Conservation (phyloP, 2,113 vertebrate species). For the Rynchops niger region DNA sequence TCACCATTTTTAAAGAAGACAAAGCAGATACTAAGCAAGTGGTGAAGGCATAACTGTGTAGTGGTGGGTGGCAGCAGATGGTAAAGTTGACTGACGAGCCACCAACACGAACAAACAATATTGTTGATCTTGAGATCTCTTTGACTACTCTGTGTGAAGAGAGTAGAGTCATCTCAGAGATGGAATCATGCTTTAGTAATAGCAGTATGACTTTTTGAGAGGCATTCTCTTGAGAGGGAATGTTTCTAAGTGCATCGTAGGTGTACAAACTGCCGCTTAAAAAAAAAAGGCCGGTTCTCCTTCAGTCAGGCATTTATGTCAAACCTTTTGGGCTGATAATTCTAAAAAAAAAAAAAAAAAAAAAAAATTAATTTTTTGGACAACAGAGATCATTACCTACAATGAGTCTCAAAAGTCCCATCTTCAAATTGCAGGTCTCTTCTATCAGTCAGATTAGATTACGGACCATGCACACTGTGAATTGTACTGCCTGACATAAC, state of each 20-base stretch:
- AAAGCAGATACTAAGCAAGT: neutral
- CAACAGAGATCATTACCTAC: neutral
- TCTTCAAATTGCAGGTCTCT: neutral
- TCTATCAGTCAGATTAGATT: neutral
- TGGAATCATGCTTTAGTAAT: neutral
- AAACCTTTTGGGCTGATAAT: neutral
- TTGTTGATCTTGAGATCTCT: neutral
- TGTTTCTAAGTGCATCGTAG: neutral
- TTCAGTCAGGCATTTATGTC: neutral
- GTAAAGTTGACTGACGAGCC: neutral
- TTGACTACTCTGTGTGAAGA: neutral
- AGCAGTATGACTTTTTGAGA: neutral
- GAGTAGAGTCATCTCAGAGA: neutral
- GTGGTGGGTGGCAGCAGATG: neutral
- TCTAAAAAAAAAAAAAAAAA: neutral
- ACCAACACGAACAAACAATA: neutral
- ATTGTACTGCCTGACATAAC: neutral
- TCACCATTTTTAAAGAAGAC: neutral
- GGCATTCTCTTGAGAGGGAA: neutral
- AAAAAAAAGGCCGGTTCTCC: no score
- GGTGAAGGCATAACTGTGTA: neutral
- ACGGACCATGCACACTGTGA: neutral
- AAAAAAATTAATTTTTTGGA: neutral
- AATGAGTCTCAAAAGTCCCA: neutral
- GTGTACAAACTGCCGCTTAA: neutral